These are phyloP conservation scores for Merluccius polli DNA, from an alignment of 2,797 vertebrate species.

Conservation along the genomic window DNA sequence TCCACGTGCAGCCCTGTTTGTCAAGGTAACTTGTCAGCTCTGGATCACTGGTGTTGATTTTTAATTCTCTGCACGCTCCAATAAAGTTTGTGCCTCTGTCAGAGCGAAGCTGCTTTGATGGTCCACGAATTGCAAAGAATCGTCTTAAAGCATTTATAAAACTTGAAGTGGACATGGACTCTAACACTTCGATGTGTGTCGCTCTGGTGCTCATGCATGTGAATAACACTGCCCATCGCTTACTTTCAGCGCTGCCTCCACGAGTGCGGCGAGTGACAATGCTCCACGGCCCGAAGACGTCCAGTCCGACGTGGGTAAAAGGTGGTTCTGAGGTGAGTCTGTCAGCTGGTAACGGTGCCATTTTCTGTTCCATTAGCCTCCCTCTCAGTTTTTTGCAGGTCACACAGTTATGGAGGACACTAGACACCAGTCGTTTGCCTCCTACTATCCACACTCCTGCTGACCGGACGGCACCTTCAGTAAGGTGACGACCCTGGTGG, in stretches of 20 bases:
- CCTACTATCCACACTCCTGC: neutral
- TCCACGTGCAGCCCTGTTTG: too few relatives aligned
- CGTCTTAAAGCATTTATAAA: too few relatives aligned
- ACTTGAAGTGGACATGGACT: too few relatives aligned
- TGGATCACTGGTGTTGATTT: too few relatives aligned
- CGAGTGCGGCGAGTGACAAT: neutral
- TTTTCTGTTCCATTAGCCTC: neutral
- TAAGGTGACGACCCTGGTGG: neutral
- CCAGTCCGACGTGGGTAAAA: slow-evolving; percentile 10
- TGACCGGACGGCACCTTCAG: neutral
- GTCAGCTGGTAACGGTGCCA: slow-evolving; percentile 9
- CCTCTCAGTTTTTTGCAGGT: neutral
- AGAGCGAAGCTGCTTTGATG: too few relatives aligned
- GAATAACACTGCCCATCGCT: slow-evolving; percentile 15
- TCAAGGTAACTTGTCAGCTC: too few relatives aligned
- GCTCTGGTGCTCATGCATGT: too few relatives aligned
- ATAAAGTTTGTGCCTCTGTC: too few relatives aligned
- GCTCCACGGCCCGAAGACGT: slow-evolving; percentile 20
- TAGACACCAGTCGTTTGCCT: neutral
- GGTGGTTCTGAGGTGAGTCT: neutral
- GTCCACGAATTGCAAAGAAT: too few relatives aligned
- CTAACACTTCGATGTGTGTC: too few relatives aligned
- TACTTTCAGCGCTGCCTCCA: slow-evolving; percentile 7
- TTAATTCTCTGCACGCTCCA: too few relatives aligned
- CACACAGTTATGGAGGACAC: neutral